Evolutionary conservation across 2,888 invertebrate species (phyloP), one percentile per base, ranked within the genome.

Genomic region (Eupithecia pulchellata): DNA sequence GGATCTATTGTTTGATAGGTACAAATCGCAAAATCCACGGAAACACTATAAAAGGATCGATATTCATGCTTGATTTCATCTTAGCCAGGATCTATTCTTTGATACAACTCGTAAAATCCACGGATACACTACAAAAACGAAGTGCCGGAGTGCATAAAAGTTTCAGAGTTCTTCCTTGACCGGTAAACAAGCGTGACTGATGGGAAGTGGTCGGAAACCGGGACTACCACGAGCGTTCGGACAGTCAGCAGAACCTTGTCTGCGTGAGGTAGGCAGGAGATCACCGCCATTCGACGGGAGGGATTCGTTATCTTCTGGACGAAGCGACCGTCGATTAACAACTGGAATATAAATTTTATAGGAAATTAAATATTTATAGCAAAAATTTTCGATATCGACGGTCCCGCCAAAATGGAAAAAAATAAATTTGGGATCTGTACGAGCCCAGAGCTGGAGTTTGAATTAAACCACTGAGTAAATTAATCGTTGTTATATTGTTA

Each of bases 301-400:
- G 89, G 86, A 57, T 79, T 84, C 4, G 84, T 74, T 14, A 88
- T 85, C 72, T 85, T 88, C 74, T 89, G 82, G 0, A 89, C 84
- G 0, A 85, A 71, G 4, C 82, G 79, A 1, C 88, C 90, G 62
- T 89, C 87, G 4, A 89, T 82, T 57, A 87, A 76, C n/a, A 91
- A 66, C 91, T 91, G 81, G 0, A 69, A 80, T 4, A 62, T 27
- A 39, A 25, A 52, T 52, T 3, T 20, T 6, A 32, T 32, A 8
- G 32, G 32, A n/a, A n/a, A n/a, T n/a, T n/a, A n/a, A n/a, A n/a
- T n/a, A n/a, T n/a, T n/a, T n/a, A n/a, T n/a, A n/a, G n/a, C n/a
- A n/a, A n/a, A n/a, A n/a, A n/a, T n/a, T n/a, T n/a, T n/a, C n/a
- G n/a, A n/a, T n/a, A n/a, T n/a, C n/a, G n/a, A n/a, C n/a, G n/a